These are phyloP conservation scores for Drosophila micromelanica DNA, from an alignment of 1,140 invertebrate genomes.

Conservation along the genomic window DNA sequence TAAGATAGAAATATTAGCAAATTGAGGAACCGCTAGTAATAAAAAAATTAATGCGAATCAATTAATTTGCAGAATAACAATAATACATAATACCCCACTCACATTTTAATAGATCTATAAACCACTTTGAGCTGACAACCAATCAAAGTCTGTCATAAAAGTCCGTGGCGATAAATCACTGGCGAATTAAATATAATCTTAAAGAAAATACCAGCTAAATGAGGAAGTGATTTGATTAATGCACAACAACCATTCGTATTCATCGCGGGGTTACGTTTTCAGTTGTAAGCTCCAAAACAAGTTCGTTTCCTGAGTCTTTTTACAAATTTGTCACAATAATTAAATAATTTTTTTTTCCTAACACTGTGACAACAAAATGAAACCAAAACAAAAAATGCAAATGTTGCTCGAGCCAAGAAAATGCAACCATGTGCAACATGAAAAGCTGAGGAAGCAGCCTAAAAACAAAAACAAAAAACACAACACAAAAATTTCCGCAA, in stretches of 20 bases:
- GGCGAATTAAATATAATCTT: constrained; percentile 21
- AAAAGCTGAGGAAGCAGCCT: constrained; percentile 51
- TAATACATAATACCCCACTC: constrained; percentile 23
- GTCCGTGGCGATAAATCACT: constrained; percentile 18
- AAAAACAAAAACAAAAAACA: constrained; percentile 20
- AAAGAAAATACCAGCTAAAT: constrained; percentile 36
- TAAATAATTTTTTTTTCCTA: constrained; percentile 54
- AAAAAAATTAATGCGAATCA: constrained; percentile 9
- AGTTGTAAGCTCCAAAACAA: constrained; percentile 25
- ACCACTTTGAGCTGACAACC: constrained; percentile 27
- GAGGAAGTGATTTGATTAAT: constrained; percentile 73
- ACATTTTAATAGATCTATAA: constrained; percentile 22
- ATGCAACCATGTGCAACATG: constrained; percentile 70
- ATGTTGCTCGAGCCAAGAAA: constrained; percentile 61
- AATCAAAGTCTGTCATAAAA: constrained; percentile 16
- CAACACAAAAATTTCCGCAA: constrained; percentile 67
- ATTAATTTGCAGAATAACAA: constrained; percentile 31
- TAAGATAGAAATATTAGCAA: background rate
- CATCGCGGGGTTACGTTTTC: background rate
- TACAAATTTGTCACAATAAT: constrained; percentile 64
- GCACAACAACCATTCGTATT: constrained; percentile 41
- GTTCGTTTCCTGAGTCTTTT: constrained; percentile 80
- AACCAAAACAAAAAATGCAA: constrained; percentile 65
- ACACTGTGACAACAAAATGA: constrained; percentile 38
- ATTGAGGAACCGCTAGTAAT: background rate